Conservation (phyloP, 2,888 invertebrate genomes). For the Calliphora vomitoria region DNA sequence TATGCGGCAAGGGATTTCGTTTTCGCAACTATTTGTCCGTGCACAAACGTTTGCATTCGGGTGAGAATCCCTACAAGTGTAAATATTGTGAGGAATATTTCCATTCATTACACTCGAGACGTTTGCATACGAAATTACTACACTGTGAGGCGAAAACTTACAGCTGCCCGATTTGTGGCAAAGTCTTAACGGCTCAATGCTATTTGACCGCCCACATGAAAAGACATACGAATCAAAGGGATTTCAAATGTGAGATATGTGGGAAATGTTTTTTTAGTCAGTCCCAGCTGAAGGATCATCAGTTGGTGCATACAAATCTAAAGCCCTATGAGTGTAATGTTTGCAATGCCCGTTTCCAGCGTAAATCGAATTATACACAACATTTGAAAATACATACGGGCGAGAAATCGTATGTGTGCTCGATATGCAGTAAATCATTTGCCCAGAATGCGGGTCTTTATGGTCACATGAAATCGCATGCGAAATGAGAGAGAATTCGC, state of each 20-base stretch:
- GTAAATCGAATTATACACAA: conserved; percentile 79
- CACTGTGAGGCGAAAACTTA: conserved; percentile 73
- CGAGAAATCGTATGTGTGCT: conserved; percentile 72
- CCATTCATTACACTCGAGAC: conserved; percentile 76
- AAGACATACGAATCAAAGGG: conserved; percentile 79
- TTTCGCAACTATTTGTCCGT: conserved; percentile 80
- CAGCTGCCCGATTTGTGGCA: conserved; percentile 79
- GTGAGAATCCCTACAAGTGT: conserved; percentile 81
- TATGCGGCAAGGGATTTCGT: conserved; percentile 80
- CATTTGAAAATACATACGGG: conserved; percentile 78
- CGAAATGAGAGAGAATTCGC: conserved; percentile 15
- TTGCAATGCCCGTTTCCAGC: conserved; percentile 78
- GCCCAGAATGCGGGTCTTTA: conserved; percentile 73
- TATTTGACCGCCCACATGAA: conserved; percentile 79
- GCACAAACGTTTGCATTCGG: conserved; percentile 80
- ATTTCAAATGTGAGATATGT: conserved; percentile 78
- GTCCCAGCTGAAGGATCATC: conserved; percentile 80
- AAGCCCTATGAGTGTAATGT: conserved; percentile 77
- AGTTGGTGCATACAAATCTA: conserved; percentile 77
- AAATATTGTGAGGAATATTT: conserved; percentile 75
- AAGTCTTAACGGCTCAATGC: conserved; percentile 79
- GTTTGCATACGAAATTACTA: conserved; percentile 74
- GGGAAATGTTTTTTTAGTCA: conserved; percentile 79
- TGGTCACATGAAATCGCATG: conserved; percentile 73
- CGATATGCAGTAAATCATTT: conserved; percentile 73